Percentiles rank a stretch among this genome's conserved stretches.
These are phyloP conservation scores for Leptura quadrifasciata DNA, from an alignment of 2,888 invertebrate species.

Conservation along the genomic window DNA sequence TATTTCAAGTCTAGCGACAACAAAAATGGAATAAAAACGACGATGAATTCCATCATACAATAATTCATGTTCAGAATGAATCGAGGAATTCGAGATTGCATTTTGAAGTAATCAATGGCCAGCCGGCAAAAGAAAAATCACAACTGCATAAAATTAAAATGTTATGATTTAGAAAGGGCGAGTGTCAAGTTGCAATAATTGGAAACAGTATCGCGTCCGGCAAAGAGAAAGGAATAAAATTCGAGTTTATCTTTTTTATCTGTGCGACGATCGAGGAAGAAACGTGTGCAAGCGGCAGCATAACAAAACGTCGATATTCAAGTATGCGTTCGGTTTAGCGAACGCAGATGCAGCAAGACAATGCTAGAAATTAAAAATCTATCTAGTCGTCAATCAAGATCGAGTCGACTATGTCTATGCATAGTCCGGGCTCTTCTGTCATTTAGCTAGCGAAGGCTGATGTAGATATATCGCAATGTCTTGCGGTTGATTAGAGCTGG, in stretches of 20 bases:
- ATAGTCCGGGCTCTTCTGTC: conserved; percentile 39
- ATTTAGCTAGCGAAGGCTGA: conserved; percentile 37
- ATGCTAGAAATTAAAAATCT: conserved; percentile 65
- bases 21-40: conserved; percentile 19
- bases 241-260: conserved; percentile 30
- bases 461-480: conserved; percentile 41
- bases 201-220: conserved; percentile 38
- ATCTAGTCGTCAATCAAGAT: conserved; percentile 66
- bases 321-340: conserved; percentile 43
- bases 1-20: not conserved
- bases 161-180: conserved; percentile 49
- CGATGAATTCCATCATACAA: conserved; percentile 15
- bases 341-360: conserved; percentile 59
- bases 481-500: conserved; percentile 34
- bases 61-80: conserved; percentile 35
- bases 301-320: conserved; percentile 44
- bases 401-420: conserved; percentile 52
- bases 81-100: conserved; percentile 60
- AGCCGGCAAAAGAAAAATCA: conserved; percentile 56
- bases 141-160: conserved; percentile 58
- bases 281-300: conserved; percentile 30
- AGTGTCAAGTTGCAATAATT: conserved; percentile 42
- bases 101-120: conserved; percentile 58
- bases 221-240: conserved; percentile 36
- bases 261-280: conserved; percentile 25